These are phyloP conservation scores for Aurelia aurita complex sp. Pacific DNA, from an alignment of 30 jellyfish, hydroid and myxozoan genomes.

Conservation along the genomic window DNA sequence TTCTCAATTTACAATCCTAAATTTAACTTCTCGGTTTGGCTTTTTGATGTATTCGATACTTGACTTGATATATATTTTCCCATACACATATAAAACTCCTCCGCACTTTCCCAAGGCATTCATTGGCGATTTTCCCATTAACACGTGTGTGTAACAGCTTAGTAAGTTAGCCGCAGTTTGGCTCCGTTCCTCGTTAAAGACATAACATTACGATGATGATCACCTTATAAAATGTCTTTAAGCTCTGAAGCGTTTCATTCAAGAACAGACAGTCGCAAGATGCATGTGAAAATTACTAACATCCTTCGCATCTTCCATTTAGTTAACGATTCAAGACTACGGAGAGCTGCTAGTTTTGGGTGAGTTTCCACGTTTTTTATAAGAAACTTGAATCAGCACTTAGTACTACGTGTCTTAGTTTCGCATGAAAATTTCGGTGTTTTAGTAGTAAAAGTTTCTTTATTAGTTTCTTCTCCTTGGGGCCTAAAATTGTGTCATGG, in stretches of 20 bases:
- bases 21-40: neutral
- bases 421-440: no score
- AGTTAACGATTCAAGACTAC: conserved; percentile 70
- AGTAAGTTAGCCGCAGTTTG: neutral
- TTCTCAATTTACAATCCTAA: no score
- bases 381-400: no score
- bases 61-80: neutral
- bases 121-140: conserved; percentile 8
- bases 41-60: neutral
- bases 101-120: conserved; percentile 12
- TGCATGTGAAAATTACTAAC: conserved; percentile 14
- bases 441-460: neutral
- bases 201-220: conserved; percentile 10
- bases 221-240: neutral
- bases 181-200: neutral
- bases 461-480: neutral
- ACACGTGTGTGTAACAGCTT: conserved; percentile 17
- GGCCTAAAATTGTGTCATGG: no score
- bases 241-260: neutral
- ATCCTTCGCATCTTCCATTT: conserved; percentile 20
- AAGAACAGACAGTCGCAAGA: neutral
- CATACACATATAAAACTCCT: neutral
- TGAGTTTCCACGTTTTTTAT: conserved; percentile 10
- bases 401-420: no score
- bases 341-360: conserved; percentile 96